A percentile compares a stretch with the other conserved stretches of the same genome.
Conservation (phyloP, 2,888 invertebrate genomes). For the Leptinotarsa juncta region DNA sequence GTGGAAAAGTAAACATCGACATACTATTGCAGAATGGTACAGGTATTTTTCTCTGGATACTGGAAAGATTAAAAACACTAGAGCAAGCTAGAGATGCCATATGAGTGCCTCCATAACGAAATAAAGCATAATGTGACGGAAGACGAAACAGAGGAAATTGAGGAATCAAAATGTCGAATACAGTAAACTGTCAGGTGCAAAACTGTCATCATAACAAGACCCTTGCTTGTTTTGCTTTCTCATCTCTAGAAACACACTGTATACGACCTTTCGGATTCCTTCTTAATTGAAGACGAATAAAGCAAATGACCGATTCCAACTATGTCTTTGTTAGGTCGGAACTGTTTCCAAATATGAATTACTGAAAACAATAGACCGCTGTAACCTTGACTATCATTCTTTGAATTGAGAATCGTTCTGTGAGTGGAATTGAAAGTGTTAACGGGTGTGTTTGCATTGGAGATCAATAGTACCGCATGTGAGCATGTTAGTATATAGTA, state of each 20-base stretch:
- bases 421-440: neutral
- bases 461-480: neutral
- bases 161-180: too few relatives aligned
- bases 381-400: neutral
- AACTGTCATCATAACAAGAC: too few relatives aligned
- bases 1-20: too few relatives aligned
- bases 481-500: neutral
- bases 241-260: neutral
- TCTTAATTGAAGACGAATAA: neutral
- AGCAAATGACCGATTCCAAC: neutral
- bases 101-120: too few relatives aligned
- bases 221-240: too few relatives aligned
- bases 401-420: neutral
- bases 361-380: neutral
- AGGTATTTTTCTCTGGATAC: too few relatives aligned
- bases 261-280: neutral
- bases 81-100: too few relatives aligned
- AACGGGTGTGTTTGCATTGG: neutral
- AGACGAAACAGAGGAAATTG: too few relatives aligned
- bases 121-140: too few relatives aligned
- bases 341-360: conserved; percentile 3
- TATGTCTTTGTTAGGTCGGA: conserved; percentile 4
- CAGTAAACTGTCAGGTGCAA: too few relatives aligned
- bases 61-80: too few relatives aligned
- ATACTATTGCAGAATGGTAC: too few relatives aligned